Base-by-base conservation (phyloP, 2,888 invertebrate genomes). In the Scelioninae gen. 2 region DNA sequence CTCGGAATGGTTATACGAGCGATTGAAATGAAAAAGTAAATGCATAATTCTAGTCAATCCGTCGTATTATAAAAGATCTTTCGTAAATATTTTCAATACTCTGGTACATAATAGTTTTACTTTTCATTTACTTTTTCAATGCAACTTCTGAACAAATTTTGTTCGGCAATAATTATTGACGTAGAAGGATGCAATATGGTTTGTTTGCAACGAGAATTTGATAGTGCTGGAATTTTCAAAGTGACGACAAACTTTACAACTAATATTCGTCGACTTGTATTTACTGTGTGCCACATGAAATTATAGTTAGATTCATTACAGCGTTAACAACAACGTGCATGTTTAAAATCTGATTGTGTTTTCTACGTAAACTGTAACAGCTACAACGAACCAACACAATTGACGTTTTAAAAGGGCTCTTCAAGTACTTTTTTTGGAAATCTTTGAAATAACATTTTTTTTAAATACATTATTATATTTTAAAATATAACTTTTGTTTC, bases 1-100 rank as follows among this genome's bases (percentile, higher is more conserved):
- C 35, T 35, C 35, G 11, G 13, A 35, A 35, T n/a, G 11, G 35
- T 35, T 45, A 25, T 37, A 43, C 16, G 58, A 39, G 35, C 73
- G 43, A 70, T 61, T 61, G 50, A 68, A 50, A 28, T 64, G 37
- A 57, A 61, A 61, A 41, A 13, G 57, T 31, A 57, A 41, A 69
- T 74, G 57, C 60, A 76, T 65, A 45, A 63, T 71, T 78, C 79
- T 80, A 80, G 80, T 80, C 80, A 79, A 50, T 52, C 28, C 13
- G 43, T 76, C 60, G 22, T 22, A 31, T n/a, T n/a, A n/a, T n/a
- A 31, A 31, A 31, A 31, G 2, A 31, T 31, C 7, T 31, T 31
- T 10, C 7, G 31, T 10, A 2, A 10, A 31, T 2, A 10, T 31
- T 9, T 35, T n/a, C 11, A 11, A 11, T 11, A 11, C 2, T 11